Percentiles rank a stretch among this genome's conserved stretches.
phyloP scores from a whole-genome alignment of 2,797 vertebrate species.

The Spinus pinus region DNA sequence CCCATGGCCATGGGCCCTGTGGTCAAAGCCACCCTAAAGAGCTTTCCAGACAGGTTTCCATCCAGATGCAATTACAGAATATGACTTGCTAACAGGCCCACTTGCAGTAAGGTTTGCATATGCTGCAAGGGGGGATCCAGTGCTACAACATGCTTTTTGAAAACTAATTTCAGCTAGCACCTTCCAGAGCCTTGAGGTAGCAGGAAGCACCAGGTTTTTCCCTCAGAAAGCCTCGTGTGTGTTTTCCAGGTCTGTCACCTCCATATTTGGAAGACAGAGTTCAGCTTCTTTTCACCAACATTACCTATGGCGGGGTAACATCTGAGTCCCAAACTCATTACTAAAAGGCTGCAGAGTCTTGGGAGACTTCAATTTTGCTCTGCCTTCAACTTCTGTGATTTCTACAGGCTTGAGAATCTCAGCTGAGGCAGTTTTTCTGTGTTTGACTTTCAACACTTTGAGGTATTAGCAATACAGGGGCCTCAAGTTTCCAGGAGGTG shows the following conservation, averaged over 20 bases:
- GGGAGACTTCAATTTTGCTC: background rate
- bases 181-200: background rate
- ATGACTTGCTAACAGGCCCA: background rate
- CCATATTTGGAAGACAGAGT: background rate
- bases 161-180: background rate
- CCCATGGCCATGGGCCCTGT: no score
- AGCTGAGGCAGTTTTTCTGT: background rate
- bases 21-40: background rate
- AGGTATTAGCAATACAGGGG: background rate
- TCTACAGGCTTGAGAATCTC: background rate
- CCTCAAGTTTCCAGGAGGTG: background rate
- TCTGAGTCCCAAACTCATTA: background rate
- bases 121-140: background rate
- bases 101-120: background rate
- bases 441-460: background rate
- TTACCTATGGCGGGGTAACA: background rate
- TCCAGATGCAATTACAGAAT: background rate
- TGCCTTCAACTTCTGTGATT: background rate
- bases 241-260: background rate
- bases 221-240: accelerated
- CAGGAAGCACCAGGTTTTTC: background rate
- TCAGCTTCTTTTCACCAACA: background rate
- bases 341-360: background rate
- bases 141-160: background rate
- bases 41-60: background rate